These are phyloP conservation scores for Apamea sordens DNA, from an alignment of 2,888 invertebrate genomes.

Conservation along the genomic window DNA sequence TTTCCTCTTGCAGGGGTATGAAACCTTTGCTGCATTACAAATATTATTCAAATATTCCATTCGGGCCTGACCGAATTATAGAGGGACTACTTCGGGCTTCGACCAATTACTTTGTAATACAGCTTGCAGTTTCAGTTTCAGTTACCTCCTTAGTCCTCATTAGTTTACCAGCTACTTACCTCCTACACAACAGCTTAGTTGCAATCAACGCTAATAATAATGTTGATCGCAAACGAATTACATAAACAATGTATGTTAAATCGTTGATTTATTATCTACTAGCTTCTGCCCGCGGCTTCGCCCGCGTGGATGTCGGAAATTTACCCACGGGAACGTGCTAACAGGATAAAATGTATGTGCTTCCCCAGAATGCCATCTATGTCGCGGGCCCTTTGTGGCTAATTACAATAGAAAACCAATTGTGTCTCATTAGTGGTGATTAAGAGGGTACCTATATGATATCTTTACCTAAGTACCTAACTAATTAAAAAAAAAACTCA, in stretches of 20 bases:
- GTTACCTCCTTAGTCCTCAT: neutral
- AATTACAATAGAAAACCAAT: too few relatives aligned
- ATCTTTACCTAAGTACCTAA: too few relatives aligned
- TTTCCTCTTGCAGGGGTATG: conserved; percentile 49
- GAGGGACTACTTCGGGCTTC: neutral
- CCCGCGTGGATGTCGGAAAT: too few relatives aligned
- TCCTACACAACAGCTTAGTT: neutral
- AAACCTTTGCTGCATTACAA: conserved; percentile 35
- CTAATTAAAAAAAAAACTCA: too few relatives aligned
- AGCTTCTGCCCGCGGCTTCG: too few relatives aligned
- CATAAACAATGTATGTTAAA: conserved; percentile 37
- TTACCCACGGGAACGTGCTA: too few relatives aligned
- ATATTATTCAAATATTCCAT: neutral
- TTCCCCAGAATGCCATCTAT: too few relatives aligned
- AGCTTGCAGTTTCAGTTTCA: neutral
- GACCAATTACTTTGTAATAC: neutral
- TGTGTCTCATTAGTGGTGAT: too few relatives aligned
- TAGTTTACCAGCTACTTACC: neutral
- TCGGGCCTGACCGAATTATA: neutral
- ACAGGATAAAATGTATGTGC: too few relatives aligned
- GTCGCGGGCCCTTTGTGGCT: too few relatives aligned
- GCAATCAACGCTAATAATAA: conserved; percentile 5
- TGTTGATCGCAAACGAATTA: conserved; percentile 10
- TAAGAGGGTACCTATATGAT: too few relatives aligned
- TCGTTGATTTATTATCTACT: conserved; percentile 34